Percentiles rank a stretch among this genome's conserved stretches.
Evolutionary conservation across 2,888 invertebrate genomes (phyloP).

Genomic region (Argynnis bischoffii): DNA sequence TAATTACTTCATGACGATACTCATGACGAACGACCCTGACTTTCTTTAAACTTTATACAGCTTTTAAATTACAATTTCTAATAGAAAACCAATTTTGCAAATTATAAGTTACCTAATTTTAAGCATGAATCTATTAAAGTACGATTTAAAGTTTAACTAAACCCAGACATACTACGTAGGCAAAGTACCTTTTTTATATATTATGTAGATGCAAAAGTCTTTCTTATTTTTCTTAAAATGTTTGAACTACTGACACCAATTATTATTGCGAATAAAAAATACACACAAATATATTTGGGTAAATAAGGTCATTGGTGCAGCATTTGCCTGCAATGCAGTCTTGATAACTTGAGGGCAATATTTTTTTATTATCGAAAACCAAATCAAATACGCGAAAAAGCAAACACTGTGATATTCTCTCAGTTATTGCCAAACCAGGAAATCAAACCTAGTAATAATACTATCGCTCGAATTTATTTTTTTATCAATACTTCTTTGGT

Average conservation of each 20-base stretch:
- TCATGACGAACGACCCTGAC: conserved; percentile 9
- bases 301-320: conserved; percentile 33
- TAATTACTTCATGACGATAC: conserved; percentile 14
- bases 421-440: conserved; percentile 40
- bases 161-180: too few relatives aligned
- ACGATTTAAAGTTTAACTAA: too few relatives aligned
- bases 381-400: conserved; percentile 34
- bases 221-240: too few relatives aligned
- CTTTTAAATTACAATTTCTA: background rate
- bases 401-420: conserved; percentile 31
- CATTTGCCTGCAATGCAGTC: conserved; percentile 37
- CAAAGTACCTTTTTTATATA: too few relatives aligned
- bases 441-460: conserved; percentile 37
- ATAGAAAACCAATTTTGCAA: background rate
- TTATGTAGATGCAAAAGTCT: too few relatives aligned
- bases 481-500: conserved; percentile 18
- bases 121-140: too few relatives aligned
- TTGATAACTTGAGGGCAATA: conserved; percentile 29
- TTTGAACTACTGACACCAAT: too few relatives aligned
- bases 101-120: too few relatives aligned
- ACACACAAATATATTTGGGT: conserved; percentile 11
- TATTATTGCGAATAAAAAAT: background rate
- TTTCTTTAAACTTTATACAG: background rate
- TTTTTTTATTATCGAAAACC: conserved; percentile 33
- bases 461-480: conserved; percentile 36